phyloP scores from a whole-genome alignment of 1,140 invertebrate genomes.

The Scaptomyza graminum region DNA sequence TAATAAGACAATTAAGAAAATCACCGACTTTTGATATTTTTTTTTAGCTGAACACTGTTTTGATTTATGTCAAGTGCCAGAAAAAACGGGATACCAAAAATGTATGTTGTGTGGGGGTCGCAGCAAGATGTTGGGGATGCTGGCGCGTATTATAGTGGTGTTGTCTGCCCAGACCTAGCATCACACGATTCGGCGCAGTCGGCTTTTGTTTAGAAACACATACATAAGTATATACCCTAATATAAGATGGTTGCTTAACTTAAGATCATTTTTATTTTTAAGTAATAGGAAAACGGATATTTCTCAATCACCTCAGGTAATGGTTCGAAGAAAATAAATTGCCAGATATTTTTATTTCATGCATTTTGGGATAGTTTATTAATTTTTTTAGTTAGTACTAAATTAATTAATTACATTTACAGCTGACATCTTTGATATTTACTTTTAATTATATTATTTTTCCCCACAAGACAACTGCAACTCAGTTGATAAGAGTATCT shows the following conservation, averaged over 20 bases:
- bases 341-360: no score
- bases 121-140: neutral
- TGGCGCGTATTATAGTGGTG: neutral
- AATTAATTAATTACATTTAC: no score
- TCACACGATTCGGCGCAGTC: conserved; percentile 57
- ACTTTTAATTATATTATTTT: neutral
- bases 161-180: conserved; percentile 22
- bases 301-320: no score
- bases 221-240: neutral
- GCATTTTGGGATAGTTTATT: no score
- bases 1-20: conserved; percentile 47
- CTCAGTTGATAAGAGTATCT: neutral
- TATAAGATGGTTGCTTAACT: neutral
- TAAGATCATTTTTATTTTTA: no score
- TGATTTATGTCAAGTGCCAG: conserved; percentile 68
- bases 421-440: neutral
- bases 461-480: neutral
- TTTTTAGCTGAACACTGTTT: neutral
- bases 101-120: neutral
- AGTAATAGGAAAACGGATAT: no score
- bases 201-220: neutral
- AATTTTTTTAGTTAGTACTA: no score
- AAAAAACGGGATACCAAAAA: conserved; percentile 14
- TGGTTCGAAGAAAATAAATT: no score
- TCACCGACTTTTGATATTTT: conserved; percentile 20